These are phyloP conservation scores for Ictalurus furcatus DNA, from an alignment of 2,113 vertebrate genomes.

Conservation along the genomic window DNA sequence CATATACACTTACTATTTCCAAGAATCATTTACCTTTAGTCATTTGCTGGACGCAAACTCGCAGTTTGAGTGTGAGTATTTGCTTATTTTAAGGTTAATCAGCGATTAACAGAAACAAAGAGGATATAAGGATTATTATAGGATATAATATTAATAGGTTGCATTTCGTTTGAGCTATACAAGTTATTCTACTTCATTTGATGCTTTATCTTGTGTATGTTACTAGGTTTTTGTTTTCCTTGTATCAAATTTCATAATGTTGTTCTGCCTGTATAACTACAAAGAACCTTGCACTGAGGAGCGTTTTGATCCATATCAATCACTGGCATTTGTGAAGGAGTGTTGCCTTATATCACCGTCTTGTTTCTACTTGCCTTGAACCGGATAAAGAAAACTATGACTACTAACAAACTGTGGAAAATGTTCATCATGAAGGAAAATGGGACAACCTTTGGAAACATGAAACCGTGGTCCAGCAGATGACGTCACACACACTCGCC, in stretches of 20 bases:
- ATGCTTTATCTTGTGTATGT: background rate
- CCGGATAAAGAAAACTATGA: background rate
- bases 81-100: background rate
- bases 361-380: conserved; percentile 1
- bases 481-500: conserved; percentile 1
- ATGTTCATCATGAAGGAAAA: background rate
- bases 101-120: background rate
- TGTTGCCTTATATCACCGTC: background rate
- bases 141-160: background rate
- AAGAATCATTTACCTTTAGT: background rate
- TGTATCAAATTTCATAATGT: background rate
- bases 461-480: background rate
- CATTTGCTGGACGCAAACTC: background rate
- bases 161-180: background rate
- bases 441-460: background rate
- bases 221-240: background rate
- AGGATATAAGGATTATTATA: background rate
- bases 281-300: background rate
- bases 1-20: background rate
- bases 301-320: background rate
- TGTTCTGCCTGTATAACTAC: background rate
- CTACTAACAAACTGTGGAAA: background rate
- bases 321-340: background rate
- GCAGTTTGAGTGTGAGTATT: background rate
- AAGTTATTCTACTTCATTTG: background rate